These are phyloP conservation scores for Alouatta palliata DNA, from an alignment of 2,113 vertebrate genomes.

Conservation along the genomic window DNA sequence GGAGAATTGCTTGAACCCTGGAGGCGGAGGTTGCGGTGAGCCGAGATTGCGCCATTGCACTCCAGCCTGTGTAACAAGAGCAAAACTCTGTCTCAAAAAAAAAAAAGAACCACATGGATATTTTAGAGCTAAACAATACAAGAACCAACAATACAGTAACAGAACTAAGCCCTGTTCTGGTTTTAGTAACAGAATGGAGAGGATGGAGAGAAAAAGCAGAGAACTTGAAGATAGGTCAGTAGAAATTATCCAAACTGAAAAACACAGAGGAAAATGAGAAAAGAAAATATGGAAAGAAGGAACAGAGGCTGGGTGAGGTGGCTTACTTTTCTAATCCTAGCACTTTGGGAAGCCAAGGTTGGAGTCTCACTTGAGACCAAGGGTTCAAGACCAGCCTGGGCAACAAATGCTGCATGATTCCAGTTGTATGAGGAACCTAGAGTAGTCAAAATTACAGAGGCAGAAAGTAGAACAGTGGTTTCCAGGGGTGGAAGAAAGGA, in stretches of 20 bases:
- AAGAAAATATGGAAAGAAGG: neutral
- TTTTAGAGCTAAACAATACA: neutral
- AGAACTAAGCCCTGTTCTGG: neutral
- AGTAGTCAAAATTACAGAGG: neutral
- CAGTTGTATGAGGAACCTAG: too few species aligned
- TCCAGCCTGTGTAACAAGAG: too few species aligned
- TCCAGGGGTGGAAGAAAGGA: neutral
- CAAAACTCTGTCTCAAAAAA: too few species aligned
- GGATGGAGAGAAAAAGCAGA: neutral
- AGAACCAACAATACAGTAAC: neutral
- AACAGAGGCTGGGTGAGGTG: neutral
- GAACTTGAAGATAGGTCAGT: neutral
- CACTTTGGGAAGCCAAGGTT: neutral
- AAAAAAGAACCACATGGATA: neutral
- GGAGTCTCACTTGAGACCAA: neutral
- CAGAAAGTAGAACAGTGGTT: neutral
- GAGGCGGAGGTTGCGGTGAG: too few species aligned
- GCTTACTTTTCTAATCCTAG: neutral
- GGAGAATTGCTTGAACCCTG: too few species aligned
- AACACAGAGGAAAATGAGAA: neutral
- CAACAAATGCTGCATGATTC: neutral
- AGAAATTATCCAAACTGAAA: neutral
- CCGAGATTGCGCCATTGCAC: too few species aligned
- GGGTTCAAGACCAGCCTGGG: neutral
- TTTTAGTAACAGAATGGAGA: neutral